Evolutionary conservation across 2,888 invertebrate species (phyloP).

Genomic region (Heterodera filipjevi): DNA sequence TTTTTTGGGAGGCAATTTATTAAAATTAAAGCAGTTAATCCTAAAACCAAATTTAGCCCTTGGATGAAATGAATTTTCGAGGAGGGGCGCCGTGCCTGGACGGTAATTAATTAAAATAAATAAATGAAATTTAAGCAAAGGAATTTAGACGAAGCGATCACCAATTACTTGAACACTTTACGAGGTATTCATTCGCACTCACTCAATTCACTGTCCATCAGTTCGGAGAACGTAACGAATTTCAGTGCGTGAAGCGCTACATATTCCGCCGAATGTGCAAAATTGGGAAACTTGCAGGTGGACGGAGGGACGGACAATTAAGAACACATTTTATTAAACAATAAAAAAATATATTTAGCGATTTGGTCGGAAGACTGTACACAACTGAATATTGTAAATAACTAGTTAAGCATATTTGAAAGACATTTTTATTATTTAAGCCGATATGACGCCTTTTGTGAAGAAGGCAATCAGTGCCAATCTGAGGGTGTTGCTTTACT

Average conservation of each 20-base stretch:
- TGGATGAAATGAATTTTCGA: neutral
- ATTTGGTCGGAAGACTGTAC: neutral
- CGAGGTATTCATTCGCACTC: neutral
- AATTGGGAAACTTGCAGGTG: conserved; percentile 31
- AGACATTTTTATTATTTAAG: neutral
- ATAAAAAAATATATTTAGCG: neutral
- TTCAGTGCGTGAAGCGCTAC: conserved; percentile 40
- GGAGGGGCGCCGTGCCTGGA: conserved; percentile 7
- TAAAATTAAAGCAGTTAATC: neutral
- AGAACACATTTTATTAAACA: neutral
- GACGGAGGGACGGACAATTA: neutral
- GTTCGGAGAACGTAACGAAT: neutral
- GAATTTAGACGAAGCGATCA: neutral
- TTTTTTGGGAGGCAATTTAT: neutral
- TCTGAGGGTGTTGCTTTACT: conserved; percentile 61
- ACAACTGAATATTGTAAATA: neutral
- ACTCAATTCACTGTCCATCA: neutral
- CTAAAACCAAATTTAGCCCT: neutral
- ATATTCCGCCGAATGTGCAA: conserved; percentile 27
- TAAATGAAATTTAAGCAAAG: too few species aligned
- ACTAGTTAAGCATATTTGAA: neutral
- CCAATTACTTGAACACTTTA: conserved; percentile 55
- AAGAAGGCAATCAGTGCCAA: conserved; percentile 42
- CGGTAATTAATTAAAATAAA: neutral
- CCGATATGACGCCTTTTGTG: conserved; percentile 1